Base-by-base conservation (phyloP, 1,140 invertebrate genomes). In the Bombus cullumanus region DNA sequence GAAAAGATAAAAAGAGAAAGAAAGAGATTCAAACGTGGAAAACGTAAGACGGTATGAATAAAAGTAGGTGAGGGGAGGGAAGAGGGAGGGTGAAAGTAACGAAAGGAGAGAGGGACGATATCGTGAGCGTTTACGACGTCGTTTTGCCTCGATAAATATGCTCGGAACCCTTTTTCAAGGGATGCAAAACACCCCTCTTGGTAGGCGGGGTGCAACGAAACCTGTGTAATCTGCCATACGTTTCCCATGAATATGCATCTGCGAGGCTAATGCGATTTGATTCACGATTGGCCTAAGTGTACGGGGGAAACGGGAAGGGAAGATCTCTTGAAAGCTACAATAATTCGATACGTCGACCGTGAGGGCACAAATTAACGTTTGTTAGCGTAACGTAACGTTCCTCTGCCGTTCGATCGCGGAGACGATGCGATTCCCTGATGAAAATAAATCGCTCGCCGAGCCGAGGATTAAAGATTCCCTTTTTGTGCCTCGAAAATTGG, bases 191-290 rank as follows among this genome's bases (percentile, higher is more conserved):
- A 91, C 89, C 88, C 89, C 72, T 89, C 69, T 85, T 34, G 86
- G 75, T 87, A 92, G 85, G 86, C 89, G 92, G 91, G 92, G 85
- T 91, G 91, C 91, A 90, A 87, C 90, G 88, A 90, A 91, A 93
- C 90, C 88, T 93, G 88, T 90, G 89, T 93, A 93, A 94, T 94
- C 93, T 92, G 85, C 89, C 93, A 93, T 93, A 93, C 91, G 92
- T 93, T 93, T 93, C 93, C 93, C 92, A 94, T 94, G 93, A 94
- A 94, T 94, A 94, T 94, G 93, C 93, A 94, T 94, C 93, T 94
- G 92, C 91, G 91, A 91, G 90, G 88, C 91, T 94, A 94, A 94
- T 94, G 92, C 93, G 92, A 94, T 94, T 94, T 94, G 92, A 94
- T 94, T 94, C 93, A 93, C 92, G 92, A 94, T 94, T 90, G 88